Conservation (phyloP, 2,888 invertebrate genomes). For the Hirtodrosophila trivittata region DNA sequence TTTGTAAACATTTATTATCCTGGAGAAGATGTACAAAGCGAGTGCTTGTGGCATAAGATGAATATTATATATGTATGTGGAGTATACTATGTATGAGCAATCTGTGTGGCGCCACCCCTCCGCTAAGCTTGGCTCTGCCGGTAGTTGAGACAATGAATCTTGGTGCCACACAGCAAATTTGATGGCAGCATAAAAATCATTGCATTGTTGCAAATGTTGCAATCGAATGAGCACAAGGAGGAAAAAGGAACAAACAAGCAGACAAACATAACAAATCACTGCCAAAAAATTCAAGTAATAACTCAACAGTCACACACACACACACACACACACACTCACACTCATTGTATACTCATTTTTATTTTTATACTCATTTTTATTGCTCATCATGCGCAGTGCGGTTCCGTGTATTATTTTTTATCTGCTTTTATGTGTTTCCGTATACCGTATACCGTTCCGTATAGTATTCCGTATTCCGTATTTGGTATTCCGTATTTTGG, state of each 20-base stretch:
- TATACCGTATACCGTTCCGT: conserved; percentile 3
- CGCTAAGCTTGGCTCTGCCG: no score
- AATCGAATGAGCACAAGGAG: conserved; percentile 32
- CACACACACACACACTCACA: not conserved
- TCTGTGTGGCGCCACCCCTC: no score
- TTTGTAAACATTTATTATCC: no score
- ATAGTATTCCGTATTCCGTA: not conserved
- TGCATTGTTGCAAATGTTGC: conserved; percentile 69
- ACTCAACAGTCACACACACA: conserved; percentile 51
- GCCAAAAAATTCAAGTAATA: conserved; percentile 66
- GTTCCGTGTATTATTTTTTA: conserved; percentile 21
- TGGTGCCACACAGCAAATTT: conserved; percentile 40
- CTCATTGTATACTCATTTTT: conserved; percentile 69
- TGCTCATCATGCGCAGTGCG: conserved; percentile 65
- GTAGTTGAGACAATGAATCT: conserved; percentile 32
- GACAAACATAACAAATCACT: conserved; percentile 63
- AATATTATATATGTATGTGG: no score
- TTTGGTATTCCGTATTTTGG: conserved; percentile 12
- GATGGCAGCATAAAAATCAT: conserved; percentile 68
- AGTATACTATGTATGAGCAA: no score
- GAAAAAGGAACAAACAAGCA: conserved; percentile 4
- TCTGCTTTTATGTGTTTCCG: conserved; percentile 35
- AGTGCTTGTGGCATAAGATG: no score
- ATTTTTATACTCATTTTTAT: conserved; percentile 72
- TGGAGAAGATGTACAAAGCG: no score